Conservation (phyloP, 2,888 invertebrate species). For the Melieria omissa region DNA sequence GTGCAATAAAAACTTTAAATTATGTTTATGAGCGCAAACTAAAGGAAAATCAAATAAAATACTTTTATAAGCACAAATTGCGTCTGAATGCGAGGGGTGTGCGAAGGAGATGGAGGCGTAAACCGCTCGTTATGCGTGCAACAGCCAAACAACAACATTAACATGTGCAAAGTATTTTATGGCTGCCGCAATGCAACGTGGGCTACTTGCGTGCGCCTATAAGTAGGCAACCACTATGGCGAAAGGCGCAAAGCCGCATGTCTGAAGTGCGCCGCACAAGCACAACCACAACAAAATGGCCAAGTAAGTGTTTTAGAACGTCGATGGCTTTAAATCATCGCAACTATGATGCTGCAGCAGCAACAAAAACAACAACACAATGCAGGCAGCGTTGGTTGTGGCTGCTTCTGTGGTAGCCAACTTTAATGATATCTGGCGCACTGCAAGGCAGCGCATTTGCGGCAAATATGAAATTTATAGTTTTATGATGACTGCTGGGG, state of each 20-base stretch:
- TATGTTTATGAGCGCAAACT: too few species aligned
- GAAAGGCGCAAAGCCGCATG: background rate
- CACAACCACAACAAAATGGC: background rate
- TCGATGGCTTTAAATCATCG: background rate
- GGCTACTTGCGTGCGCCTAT: background rate
- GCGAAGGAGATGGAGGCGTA: too few species aligned
- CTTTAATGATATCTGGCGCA: constrained; percentile 39
- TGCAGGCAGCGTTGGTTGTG: background rate
- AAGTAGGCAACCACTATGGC: background rate
- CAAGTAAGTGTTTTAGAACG: background rate
- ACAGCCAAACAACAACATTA: too few species aligned
- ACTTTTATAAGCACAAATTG: too few species aligned
- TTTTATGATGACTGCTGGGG: constrained; percentile 62
- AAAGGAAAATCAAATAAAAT: too few species aligned
- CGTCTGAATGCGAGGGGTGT: too few species aligned
- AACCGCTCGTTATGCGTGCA: too few species aligned
- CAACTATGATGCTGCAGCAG: constrained; percentile 2
- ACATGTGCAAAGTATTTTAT: too few species aligned
- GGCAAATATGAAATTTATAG: constrained; percentile 61
- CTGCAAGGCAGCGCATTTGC: constrained; percentile 49
- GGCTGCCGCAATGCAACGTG: too few species aligned
- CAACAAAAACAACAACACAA: background rate
- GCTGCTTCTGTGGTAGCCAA: background rate
- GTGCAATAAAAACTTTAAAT: too few species aligned
- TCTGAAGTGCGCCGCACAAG: too few species aligned